phyloP scores from a whole-genome alignment of 2,888 invertebrate genomes.

The Tetrapedia diversipes region DNA sequence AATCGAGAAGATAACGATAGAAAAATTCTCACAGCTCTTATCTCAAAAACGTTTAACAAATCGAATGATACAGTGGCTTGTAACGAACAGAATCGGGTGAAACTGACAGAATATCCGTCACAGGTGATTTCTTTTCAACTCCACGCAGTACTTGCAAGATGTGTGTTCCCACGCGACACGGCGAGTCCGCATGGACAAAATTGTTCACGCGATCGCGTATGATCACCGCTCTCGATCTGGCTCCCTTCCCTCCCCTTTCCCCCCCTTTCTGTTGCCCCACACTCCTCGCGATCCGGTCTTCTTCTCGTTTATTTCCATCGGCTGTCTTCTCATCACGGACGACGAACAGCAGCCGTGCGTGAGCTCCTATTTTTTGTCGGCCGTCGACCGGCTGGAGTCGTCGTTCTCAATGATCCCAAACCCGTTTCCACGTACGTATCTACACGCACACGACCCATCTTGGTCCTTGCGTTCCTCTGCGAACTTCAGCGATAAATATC shows the following conservation, averaged over 20 bases:
- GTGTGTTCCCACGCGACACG: conserved; percentile 42
- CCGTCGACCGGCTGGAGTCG: conserved; percentile 64
- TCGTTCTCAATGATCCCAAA: conserved; percentile 73
- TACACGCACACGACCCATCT: conserved; percentile 32
- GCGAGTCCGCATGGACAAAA: conserved; percentile 46
- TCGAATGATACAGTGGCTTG: too few species aligned
- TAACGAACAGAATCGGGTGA: too few species aligned
- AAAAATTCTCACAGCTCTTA: too few species aligned
- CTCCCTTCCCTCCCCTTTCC: background rate
- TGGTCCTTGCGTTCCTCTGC: conserved; percentile 22
- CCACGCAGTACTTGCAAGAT: conserved; percentile 26
- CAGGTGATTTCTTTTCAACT: too few species aligned
- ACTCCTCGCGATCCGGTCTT: conserved; percentile 21
- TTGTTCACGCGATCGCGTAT: conserved; percentile 49
- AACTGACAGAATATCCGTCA: too few species aligned
- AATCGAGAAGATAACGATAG: too few species aligned
- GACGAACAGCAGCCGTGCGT: conserved; percentile 66
- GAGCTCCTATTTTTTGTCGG: conserved; percentile 68
- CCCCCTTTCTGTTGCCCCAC: background rate
- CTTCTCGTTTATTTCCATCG: conserved; percentile 53
- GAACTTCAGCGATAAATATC: background rate
- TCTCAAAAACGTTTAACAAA: too few species aligned
- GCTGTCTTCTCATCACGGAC: conserved; percentile 64
- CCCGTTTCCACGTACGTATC: conserved; percentile 64
- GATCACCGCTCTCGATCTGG: conserved; percentile 12